These are phyloP conservation scores for Uropsilus gracilis DNA, from an alignment of 2,113 vertebrate species.

Conservation along the genomic window DNA sequence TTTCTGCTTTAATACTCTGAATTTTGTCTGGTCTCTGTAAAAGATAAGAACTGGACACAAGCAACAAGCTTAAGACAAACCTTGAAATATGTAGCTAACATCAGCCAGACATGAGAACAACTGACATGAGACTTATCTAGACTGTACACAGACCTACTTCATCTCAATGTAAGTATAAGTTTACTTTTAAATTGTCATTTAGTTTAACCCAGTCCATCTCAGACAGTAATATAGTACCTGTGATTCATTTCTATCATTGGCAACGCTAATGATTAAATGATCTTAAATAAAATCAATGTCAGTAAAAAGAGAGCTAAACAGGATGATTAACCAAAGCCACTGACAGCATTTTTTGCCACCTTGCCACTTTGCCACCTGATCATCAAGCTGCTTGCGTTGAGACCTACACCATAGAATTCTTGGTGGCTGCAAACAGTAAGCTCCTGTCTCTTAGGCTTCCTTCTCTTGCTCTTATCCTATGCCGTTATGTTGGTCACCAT, in stretches of 20 bases:
- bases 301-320: not conserved
- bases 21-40: not conserved
- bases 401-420: not conserved
- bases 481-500: slow-evolving; percentile 42
- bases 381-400: slow-evolving; percentile 48
- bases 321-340: not conserved
- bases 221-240: not conserved
- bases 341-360: slow-evolving; percentile 40
- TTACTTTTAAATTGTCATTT: not conserved
- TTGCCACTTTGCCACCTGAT: slow-evolving; percentile 35
- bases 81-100: not conserved
- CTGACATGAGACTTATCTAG: not conserved
- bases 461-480: slow-evolving; percentile 46
- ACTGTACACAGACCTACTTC: not conserved
- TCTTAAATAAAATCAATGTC: not conserved
- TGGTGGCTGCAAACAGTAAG: slow-evolving; percentile 29
- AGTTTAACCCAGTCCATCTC: not conserved
- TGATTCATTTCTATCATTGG: not conserved
- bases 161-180: not conserved
- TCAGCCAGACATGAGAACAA: not conserved
- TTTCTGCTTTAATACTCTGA: not conserved
- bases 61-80: not conserved
- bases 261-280: not conserved
- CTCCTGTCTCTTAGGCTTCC: slow-evolving; percentile 55
- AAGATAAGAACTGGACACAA: not conserved